Evolutionary conservation across 2,113 vertebrate species (phyloP).

Genomic region (Urocitellus parryii): DNA sequence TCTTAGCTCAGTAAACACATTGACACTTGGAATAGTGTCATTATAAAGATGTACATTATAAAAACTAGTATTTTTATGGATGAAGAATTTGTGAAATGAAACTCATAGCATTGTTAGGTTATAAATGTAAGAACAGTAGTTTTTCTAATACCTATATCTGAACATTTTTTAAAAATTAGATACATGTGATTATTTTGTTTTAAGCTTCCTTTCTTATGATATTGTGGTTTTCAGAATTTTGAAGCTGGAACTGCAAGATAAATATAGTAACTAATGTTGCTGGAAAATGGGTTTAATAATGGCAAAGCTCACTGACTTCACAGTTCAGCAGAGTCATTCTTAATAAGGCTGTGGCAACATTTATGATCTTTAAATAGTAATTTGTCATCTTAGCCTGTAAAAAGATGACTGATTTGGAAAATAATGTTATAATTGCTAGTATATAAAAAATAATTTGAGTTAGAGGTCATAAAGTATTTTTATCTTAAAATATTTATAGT

Average conservation of each 20-base stretch:
- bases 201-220: not conserved
- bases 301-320: constrained; percentile 3
- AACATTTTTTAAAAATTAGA: not conserved
- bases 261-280: constrained; percentile 28
- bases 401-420: constrained; percentile 50
- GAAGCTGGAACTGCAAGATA: not conserved
- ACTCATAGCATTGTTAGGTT: constrained; percentile 47
- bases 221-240: constrained; percentile 50
- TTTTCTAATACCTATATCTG: constrained; percentile 54
- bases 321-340: constrained; percentile 18
- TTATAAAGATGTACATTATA: constrained; percentile 65
- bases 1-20: constrained; percentile 20
- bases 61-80: constrained; percentile 21
- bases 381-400: constrained; percentile 51
- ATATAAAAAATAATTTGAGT: constrained; percentile 66
- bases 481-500: constrained; percentile 81
- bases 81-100: constrained; percentile 35
- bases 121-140: constrained; percentile 17
- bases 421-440: constrained; percentile 32
- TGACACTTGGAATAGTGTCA: not conserved
- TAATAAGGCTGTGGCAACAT: constrained; percentile 44
- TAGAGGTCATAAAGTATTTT: constrained; percentile 81
- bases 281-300: constrained; percentile 35
- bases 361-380: constrained; percentile 39
- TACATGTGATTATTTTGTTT: not conserved